Conservation (phyloP, 2,113 vertebrate genomes). For the Ondatra zibethicus region DNA sequence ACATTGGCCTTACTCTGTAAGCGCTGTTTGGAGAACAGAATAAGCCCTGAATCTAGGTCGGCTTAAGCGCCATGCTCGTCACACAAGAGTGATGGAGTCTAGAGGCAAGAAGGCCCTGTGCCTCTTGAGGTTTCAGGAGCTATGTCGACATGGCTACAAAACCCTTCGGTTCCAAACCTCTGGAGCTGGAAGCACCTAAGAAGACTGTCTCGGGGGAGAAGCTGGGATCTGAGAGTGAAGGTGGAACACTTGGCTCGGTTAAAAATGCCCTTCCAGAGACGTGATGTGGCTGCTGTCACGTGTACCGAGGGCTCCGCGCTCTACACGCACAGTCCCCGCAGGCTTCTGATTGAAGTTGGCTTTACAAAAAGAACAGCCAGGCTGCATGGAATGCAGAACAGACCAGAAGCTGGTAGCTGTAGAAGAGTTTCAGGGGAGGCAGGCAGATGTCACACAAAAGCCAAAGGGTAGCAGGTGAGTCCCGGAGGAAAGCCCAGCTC, state of each 20-base stretch:
- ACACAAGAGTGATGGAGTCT: accelerated
- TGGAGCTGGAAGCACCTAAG: not conserved
- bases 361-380: not conserved
- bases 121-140: not conserved
- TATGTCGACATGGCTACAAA: accelerated
- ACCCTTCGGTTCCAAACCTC: not conserved
- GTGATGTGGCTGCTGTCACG: accelerated
- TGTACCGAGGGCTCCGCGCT: accelerated
- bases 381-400: accelerated
- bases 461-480: not conserved
- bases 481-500: not conserved
- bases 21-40: not conserved
- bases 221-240: not conserved
- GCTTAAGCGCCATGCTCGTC: not conserved
- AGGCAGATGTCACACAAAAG: not conserved
- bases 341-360: accelerated
- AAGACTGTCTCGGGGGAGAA: not conserved
- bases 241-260: accelerated
- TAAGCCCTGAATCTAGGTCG: no score
- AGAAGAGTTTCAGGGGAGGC: no score
- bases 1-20: not conserved
- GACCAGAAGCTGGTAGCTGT: not conserved
- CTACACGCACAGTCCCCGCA: accelerated
- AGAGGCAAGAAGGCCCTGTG: not conserved
- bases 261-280: no score